phyloP scores from a whole-genome alignment of 2,113 vertebrate species.

The Scophthalmus maximus region DNA sequence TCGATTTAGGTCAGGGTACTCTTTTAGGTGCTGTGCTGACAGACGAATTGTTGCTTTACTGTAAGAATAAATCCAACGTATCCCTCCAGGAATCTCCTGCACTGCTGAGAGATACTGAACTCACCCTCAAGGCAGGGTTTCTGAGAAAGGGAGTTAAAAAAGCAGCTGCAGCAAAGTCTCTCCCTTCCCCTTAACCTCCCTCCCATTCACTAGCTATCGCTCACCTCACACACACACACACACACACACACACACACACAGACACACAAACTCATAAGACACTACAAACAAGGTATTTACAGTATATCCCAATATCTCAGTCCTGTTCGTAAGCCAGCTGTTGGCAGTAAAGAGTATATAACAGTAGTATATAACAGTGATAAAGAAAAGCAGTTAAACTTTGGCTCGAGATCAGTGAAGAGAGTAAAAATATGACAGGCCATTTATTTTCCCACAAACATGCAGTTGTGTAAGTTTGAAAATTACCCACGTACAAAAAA shows the following conservation, averaged over 20 bases:
- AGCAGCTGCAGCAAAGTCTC: slow-evolving; percentile 49
- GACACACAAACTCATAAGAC: slow-evolving; percentile 4
- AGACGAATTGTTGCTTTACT: slow-evolving; percentile 25
- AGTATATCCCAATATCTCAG: slow-evolving; percentile 9
- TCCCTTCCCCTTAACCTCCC: not conserved
- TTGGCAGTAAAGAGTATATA: not conserved
- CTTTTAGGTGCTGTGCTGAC: slow-evolving; percentile 26
- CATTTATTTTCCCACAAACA: not conserved
- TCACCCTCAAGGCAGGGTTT: slow-evolving; percentile 63
- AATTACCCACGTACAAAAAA: slow-evolving; percentile 6
- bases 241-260: slow-evolving; percentile 8
- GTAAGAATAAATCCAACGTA: slow-evolving; percentile 45
- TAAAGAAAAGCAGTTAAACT: slow-evolving; percentile 4
- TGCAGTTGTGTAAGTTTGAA: slow-evolving; percentile 13
- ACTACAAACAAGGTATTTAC: slow-evolving; percentile 17
- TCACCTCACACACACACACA: too few species aligned
- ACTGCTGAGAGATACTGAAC: slow-evolving; percentile 26
- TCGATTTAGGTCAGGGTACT: not conserved
- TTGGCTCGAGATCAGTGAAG: too few species aligned
- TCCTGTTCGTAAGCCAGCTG: slow-evolving; percentile 4
- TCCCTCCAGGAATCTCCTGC: slow-evolving; percentile 41
- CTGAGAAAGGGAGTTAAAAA: slow-evolving; percentile 71
- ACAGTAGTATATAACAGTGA: not conserved
- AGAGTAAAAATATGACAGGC: not conserved
- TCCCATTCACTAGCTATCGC: not conserved